Evolutionary conservation across 1,140 invertebrate genomes (phyloP).

Genomic region (Artemia franciscana): DNA sequence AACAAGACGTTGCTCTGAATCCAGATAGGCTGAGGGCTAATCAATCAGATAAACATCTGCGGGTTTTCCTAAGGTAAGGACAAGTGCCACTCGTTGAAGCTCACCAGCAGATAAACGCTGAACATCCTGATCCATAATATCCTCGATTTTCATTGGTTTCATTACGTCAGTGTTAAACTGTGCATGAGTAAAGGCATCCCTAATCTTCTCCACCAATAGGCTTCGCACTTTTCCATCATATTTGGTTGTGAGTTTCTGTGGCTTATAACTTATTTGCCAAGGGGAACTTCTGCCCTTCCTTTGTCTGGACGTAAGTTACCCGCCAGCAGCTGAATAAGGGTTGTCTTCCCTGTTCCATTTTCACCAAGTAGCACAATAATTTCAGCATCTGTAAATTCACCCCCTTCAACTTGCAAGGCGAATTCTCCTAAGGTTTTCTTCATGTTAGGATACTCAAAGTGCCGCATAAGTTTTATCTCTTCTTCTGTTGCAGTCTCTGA

Average conservation of each 20-base stretch:
- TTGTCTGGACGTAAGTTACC: slow-evolving; percentile 79
- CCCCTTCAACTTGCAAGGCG: slow-evolving; percentile 53
- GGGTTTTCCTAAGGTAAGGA: slow-evolving; percentile 89
- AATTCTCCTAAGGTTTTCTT: no score
- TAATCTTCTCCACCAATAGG: slow-evolving; percentile 81
- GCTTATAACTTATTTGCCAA: slow-evolving; percentile 96
- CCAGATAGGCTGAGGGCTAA: slow-evolving; percentile 95
- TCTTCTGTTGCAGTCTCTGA: no score
- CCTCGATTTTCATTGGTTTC: slow-evolving; percentile 93
- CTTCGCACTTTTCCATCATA: slow-evolving; percentile 75
- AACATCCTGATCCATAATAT: slow-evolving; percentile 95
- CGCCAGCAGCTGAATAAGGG: slow-evolving; percentile 94
- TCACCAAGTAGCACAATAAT: slow-evolving; percentile 95
- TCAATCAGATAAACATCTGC: slow-evolving; percentile 98
- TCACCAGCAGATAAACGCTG: slow-evolving; percentile 98
- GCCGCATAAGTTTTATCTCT: no score
- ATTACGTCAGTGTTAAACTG: slow-evolving; percentile 98
- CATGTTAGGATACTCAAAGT: no score
- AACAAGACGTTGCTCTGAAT: slow-evolving; percentile 98
- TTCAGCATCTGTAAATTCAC: slow-evolving; percentile 97
- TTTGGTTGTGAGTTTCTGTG: slow-evolving; percentile 98
- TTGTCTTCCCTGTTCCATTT: slow-evolving; percentile 99
- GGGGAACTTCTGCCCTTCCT: slow-evolving; percentile 63
- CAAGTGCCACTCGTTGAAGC: slow-evolving; percentile 86
- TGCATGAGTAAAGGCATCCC: slow-evolving; percentile 89